Base-by-base conservation (phyloP, 2,797 vertebrate species). In the Malacoctenus gilli region DNA sequence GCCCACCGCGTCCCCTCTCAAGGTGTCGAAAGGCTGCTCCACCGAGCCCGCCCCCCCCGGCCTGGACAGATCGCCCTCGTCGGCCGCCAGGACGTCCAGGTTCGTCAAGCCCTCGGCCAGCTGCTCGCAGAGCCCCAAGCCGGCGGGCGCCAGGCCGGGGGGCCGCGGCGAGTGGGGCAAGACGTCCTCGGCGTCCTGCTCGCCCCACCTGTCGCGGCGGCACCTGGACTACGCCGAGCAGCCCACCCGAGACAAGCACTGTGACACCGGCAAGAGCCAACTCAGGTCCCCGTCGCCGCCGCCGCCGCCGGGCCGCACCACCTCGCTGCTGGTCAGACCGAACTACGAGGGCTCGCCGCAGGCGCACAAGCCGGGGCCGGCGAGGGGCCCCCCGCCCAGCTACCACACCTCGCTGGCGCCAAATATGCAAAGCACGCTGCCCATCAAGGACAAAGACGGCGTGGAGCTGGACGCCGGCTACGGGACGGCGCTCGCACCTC, bases 271-370 rank as follows among this genome's bases (percentile, higher is more conserved):
- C 68, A 59, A 87, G 79, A 89, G 74, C 35, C 81, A 91, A 77
- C 67, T 89, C 69, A 91, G 68, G 72, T 92, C 94, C 21, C 92
- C 93, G 0, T 92, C 92, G 16, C 93, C 92, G 13, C 95, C 94
- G 4, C 72, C 86, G 39, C 91, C 94, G 74, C 94, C 95, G 0
- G 94, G 92, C 57, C 93, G 95, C 47, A 93, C 93, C 65, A 88
- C 92, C 44, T 96, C 95, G 14, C 82, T 96, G 16, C 91, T 95
- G 59, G 77, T 93, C 64, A 91, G 89, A 82, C 91, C 94, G 85
- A 91, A 89, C 85, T 93, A 90, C 4, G 85, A 93, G 59, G 85
- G 73, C 81, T 84, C 89, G 11, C 81, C 91, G 78, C 76, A 88
- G 66, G 80, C 82, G 8, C 78, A 85, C 74, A 94, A 91, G 78